phyloP scores from a whole-genome alignment of 2,888 invertebrate genomes.

The Zootermopsis nevadensis region DNA sequence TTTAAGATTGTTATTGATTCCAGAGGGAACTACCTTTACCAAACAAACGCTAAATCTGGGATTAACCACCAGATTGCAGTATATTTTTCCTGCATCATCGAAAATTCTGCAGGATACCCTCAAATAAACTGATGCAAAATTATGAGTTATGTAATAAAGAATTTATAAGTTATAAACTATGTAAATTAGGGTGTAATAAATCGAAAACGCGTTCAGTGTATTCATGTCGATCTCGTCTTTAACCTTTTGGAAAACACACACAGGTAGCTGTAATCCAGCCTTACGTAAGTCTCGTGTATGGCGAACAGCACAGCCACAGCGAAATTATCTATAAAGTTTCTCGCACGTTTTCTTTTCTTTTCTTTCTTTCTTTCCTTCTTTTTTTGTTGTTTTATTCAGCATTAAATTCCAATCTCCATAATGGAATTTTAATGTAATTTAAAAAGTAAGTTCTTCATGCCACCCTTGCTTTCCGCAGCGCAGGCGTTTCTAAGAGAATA shows the following conservation, averaged over 20 bases:
- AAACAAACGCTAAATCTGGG: not conserved
- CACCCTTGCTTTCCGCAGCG: not conserved
- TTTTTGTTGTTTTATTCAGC: too few relatives aligned
- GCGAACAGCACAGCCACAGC: not conserved
- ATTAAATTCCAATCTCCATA: constrained; percentile 49
- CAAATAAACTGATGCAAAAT: too few relatives aligned
- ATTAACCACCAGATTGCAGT: not conserved
- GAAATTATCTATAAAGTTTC: constrained; percentile 1
- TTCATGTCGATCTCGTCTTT: too few relatives aligned
- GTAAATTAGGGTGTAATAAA: too few relatives aligned
- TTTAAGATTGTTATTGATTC: constrained; percentile 6
- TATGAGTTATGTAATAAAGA: too few relatives aligned
- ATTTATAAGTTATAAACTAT: too few relatives aligned
- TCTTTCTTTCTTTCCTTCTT: too few relatives aligned
- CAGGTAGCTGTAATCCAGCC: too few relatives aligned
- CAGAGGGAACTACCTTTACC: not conserved
- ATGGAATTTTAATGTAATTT: constrained; percentile 52
- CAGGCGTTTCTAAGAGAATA: not conserved
- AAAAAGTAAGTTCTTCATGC: constrained; percentile 29
- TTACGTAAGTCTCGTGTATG: not conserved
- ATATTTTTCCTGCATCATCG: not conserved
- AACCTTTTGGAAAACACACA: too few relatives aligned
- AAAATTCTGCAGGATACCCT: too few relatives aligned
- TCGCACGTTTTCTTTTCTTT: constrained; percentile 15
- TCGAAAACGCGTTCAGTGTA: too few relatives aligned